Base-by-base conservation (phyloP, 1,140 invertebrate genomes). In the Campoletis sonorensis region DNA sequence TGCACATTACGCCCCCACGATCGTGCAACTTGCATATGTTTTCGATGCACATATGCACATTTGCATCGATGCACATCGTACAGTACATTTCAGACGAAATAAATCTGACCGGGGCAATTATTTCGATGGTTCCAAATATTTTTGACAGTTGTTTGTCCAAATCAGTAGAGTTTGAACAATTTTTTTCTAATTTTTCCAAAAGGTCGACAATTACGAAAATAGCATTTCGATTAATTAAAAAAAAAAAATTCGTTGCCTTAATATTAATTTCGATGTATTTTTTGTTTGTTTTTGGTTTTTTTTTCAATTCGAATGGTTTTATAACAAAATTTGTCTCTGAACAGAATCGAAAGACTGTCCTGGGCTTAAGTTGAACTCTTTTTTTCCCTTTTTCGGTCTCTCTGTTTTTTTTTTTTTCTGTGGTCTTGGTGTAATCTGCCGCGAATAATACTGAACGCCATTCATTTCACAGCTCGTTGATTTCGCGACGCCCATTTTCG, bases 401-500 rank as follows among this genome's bases (percentile, higher is more conserved):
- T 49, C 23, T 51, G 67, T 16, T 33, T 67, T 15, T 72, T 71
- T 33, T 40, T 82, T 1, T n/a, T 18, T 72, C 54, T 64, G 73
- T 71, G 1, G 70, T 51, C 68, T 75, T 61, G 78, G 49, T 73
- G 26, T 45, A 70, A 72, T 78, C 75, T 51, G 33, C 61, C 51
- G 78, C 64, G 76, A 78, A 81, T 61, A 83, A 76, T 83, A 81
- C 33, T 79, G 72, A 51, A 26, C 58, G 61, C 76, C 84, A 80
- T 85, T 86, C 83, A 84, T 85, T 87, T 87, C 84, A 87, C 81
- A 83, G 85, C 85, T 87, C 85, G 86, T 87, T 87, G 85, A 83
- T 79, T 80, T 11, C 80, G 45, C 64, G 45, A 51, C 23, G 64
- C 15, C 67, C 33, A 45, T 76, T 83, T 81, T 73, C 58, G 61